phyloP scores from a whole-genome alignment of 92 coral and sea anemone species.

The Blastomussa wellsi region DNA sequence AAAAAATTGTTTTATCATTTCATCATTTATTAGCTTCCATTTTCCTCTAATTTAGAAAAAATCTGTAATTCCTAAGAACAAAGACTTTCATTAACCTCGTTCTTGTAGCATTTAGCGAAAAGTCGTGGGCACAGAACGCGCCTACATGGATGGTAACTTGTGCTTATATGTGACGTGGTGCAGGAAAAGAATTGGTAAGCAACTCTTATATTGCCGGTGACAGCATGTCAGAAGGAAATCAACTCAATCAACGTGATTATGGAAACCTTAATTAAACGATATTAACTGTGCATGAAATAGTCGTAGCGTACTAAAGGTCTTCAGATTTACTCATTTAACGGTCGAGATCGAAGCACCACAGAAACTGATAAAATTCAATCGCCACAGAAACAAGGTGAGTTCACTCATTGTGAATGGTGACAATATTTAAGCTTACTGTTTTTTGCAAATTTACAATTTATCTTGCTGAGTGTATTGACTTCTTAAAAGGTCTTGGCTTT shows the following conservation, averaged over 20 bases:
- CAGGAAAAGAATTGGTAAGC: not conserved
- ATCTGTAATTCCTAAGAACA: not conserved
- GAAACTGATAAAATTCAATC: not conserved
- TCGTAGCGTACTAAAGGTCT: not conserved
- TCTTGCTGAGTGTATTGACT: not conserved
- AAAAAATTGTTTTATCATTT: not conserved
- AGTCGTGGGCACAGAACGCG: not conserved
- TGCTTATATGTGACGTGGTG: slow-evolving; percentile 4
- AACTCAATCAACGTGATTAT: not conserved
- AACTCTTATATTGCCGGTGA: not conserved
- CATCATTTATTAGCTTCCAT: not conserved
- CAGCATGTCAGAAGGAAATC: slow-evolving; percentile 1
- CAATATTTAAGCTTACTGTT: not conserved
- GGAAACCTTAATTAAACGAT: slow-evolving; percentile 1
- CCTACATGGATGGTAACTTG: not conserved
- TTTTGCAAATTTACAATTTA: not conserved
- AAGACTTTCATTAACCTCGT: not conserved
- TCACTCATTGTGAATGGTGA: not conserved
- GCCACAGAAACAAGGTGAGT: not conserved
- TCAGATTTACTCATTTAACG: not conserved
- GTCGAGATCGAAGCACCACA: not conserved
- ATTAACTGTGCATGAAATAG: not conserved
- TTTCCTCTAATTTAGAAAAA: not conserved
- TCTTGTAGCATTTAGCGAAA: not conserved
- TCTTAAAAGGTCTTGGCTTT: not conserved